These are phyloP conservation scores for Diplosoma virens DNA, from an alignment of 23 tunicate genomes.

Conservation along the genomic window DNA sequence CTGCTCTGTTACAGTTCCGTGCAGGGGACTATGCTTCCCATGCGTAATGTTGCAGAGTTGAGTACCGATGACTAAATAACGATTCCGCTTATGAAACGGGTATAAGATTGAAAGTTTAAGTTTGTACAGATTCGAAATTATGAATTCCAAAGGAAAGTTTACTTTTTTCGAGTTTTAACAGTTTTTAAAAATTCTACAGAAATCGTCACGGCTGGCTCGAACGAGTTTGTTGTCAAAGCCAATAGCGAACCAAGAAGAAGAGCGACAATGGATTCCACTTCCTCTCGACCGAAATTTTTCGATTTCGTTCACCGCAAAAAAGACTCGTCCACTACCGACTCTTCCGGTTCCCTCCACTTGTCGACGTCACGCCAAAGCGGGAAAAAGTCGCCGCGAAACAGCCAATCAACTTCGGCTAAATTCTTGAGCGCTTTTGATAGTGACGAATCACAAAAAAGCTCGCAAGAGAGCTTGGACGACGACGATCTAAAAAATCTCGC, in stretches of 20 bases:
- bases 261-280: conserved; percentile 26
- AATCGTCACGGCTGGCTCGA: too few species aligned
- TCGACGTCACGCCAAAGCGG: neutral
- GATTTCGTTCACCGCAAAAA: neutral
- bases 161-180: too few species aligned
- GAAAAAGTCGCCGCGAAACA: neutral
- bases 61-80: too few species aligned
- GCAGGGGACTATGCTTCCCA: too few species aligned
- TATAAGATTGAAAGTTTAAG: too few species aligned
- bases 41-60: too few species aligned
- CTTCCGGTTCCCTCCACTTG: neutral
- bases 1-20: too few species aligned
- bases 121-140: too few species aligned
- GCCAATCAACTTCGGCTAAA: neutral
- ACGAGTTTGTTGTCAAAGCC: too few species aligned
- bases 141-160: too few species aligned
- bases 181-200: too few species aligned
- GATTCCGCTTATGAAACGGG: too few species aligned
- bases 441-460: neutral
- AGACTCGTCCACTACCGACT: neutral
- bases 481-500: neutral
- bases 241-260: conserved; percentile 28
- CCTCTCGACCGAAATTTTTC: neutral
- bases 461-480: neutral
- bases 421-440: neutral